These are phyloP conservation scores for Lottia scabra DNA, from an alignment of 2,888 invertebrate species.

Conservation along the genomic window DNA sequence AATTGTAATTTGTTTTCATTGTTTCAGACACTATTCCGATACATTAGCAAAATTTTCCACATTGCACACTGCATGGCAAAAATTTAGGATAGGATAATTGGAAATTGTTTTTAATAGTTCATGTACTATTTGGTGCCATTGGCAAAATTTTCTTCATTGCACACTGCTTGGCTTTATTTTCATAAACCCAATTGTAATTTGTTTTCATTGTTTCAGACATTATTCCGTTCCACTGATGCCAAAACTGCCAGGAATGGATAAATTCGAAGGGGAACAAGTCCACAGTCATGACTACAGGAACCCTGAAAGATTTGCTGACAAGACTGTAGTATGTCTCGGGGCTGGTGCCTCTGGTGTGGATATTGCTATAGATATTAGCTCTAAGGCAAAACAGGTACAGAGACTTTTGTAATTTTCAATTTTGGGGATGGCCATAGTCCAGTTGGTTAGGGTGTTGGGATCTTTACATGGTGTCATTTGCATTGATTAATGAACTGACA, in stretches of 20 bases:
- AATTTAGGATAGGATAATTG: no score
- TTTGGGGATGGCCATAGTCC: no score
- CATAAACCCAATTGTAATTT: no score
- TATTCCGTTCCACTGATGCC: constrained; percentile 84
- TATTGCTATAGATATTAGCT: constrained; percentile 77
- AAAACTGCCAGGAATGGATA: constrained; percentile 76
- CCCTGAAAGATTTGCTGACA: constrained; percentile 77
- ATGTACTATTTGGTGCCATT: no score
- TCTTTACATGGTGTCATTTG: no score
- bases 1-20: background rate
- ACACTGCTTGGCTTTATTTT: no score
- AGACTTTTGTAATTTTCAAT: background rate
- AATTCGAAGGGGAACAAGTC: constrained; percentile 73
- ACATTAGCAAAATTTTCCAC: no score
- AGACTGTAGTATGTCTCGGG: constrained; percentile 83
- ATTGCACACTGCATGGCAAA: no score
- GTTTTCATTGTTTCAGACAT: constrained; percentile 71
- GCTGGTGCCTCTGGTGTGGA: constrained; percentile 91
- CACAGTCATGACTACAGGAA: constrained; percentile 90
- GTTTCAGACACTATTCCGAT: constrained; percentile 79
- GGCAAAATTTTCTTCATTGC: no score
- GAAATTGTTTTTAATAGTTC: no score
- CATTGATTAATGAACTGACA: no score
- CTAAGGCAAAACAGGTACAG: constrained; percentile 67
- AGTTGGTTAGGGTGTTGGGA: no score